Evolutionary conservation across 1,140 invertebrate species (phyloP), one percentile per base, ranked within the genome.

Genomic region (Magallana angulata): DNA sequence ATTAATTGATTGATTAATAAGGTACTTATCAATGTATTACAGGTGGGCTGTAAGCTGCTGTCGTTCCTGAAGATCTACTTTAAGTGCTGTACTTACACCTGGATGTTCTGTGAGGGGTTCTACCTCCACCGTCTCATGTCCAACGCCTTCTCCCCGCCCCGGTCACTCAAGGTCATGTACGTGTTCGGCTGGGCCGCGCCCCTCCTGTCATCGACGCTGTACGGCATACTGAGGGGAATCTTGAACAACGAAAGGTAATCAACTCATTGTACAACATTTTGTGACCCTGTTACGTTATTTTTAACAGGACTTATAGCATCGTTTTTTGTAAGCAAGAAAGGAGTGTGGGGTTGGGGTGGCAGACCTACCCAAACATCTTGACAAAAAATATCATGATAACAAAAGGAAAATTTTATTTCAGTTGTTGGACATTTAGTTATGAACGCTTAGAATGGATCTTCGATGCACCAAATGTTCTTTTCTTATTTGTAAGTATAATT

Each of bases 91-190:
- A 94, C 91, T 30, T 95, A 95, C 84, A 90, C 94, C 12, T 94
- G 94, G 91, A 96, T 96, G 96, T 96, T 96, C 84, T 96, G 96
- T 90, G 96, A 96, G 91, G 96, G 95, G 0, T 96, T 95, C 87
- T 96, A 96, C 87, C 94, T 96, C 0, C 96, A 96, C 89, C 93
- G 95, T 62, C 93, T 96, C 16, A 95, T 96, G 87, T 95, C 95
- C 7, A 94, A 95, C 16, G 96, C 96, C 0, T 96, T 96, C 91
- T 95, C 95, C 1, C 96, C 96, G 57, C 95, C 96, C 60, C 95
- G 95, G 85, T 95, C 93, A 5, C 94, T 96, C 2, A 85, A 94
- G 0, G 90, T 94, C 59, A 95, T 96, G 83, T 96, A 96, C 86
- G 30, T 95, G 2, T 93, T 96, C 68, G 96, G 96, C 57, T 96